Conservation (phyloP, 53 echinoderm and acorn worm genomes). For the Arbacia lixula region DNA sequence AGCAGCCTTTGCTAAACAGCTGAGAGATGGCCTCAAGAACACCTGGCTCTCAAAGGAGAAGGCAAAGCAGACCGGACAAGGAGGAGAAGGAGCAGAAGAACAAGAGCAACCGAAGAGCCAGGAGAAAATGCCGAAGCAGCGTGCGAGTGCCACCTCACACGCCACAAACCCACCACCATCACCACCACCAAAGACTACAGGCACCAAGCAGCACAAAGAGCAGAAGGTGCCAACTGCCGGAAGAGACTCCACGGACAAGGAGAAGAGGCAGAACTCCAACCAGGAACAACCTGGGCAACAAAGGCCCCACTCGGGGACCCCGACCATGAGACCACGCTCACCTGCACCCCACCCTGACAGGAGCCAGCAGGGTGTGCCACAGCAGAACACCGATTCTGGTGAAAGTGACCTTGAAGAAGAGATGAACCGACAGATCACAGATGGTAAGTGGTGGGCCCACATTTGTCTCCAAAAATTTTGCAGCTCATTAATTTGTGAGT, state of each 20-base stretch:
- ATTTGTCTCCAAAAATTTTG: no score
- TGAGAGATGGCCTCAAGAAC: conserved; percentile 35
- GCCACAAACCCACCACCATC: conserved; percentile 9
- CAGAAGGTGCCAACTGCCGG: background rate
- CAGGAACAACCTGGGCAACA: background rate
- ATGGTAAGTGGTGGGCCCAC: conserved; percentile 10
- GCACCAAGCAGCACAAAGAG: background rate
- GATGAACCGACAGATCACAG: background rate
- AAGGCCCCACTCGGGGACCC: background rate
- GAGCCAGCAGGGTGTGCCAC: background rate
- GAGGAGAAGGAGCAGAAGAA: background rate
- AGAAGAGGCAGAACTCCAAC: background rate
- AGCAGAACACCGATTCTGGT: background rate
- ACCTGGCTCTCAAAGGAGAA: conserved; percentile 36
- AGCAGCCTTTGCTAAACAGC: background rate
- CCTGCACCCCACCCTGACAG: background rate
- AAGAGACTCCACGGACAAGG: conserved; percentile 7
- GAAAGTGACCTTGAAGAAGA: conserved; percentile 26
- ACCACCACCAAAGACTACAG: conserved; percentile 22
- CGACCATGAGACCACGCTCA: background rate
- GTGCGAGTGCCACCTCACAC: conserved; percentile 34
- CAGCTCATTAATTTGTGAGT: no score
- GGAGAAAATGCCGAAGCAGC: background rate
- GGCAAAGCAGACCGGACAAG: conserved; percentile 1
- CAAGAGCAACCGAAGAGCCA: background rate